phyloP scores from a whole-genome alignment of 2,888 invertebrate genomes.

The Tigriopus californicus region DNA sequence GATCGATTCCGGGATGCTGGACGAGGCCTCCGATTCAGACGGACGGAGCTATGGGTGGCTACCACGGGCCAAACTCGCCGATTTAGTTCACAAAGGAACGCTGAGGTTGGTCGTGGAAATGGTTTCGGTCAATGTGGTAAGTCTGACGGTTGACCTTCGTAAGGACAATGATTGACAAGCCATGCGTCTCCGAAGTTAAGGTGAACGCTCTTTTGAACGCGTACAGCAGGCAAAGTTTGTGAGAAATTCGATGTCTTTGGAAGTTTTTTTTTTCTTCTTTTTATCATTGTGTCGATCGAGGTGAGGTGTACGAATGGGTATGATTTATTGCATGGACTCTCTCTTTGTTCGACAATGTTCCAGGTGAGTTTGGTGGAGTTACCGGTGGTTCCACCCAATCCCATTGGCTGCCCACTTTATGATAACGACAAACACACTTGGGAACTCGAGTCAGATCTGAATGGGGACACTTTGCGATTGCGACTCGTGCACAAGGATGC shows the following conservation, averaged over 20 bases:
- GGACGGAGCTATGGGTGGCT: constrained; percentile 51
- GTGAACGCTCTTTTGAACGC: too few species aligned
- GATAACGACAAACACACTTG: constrained; percentile 63
- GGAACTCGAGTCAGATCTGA: constrained; percentile 54
- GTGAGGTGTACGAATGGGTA: too few species aligned
- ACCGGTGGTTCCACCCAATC: constrained; percentile 17
- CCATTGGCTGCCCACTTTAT: constrained; percentile 41
- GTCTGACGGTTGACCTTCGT: too few species aligned
- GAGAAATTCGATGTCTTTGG: too few species aligned
- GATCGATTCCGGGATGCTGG: constrained; percentile 46
- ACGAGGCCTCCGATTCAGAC: constrained; percentile 48
- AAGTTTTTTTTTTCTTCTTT: too few species aligned
- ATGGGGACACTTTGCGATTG: constrained; percentile 51
- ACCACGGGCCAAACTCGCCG: constrained; percentile 41
- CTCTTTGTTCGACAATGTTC: background rate
- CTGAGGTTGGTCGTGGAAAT: constrained; percentile 51
- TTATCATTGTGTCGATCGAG: too few species aligned
- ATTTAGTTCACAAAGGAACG: constrained; percentile 34
- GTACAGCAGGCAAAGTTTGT: background rate
- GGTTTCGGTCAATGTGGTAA: constrained; percentile 46
- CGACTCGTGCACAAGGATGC: constrained; percentile 55
- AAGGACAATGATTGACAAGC: background rate
- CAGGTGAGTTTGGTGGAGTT: constrained; percentile 7
- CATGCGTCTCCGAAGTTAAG: too few species aligned
- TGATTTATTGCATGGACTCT: too few species aligned